Conservation (phyloP, 2,888 invertebrate species). For the Masnerella sp. region DNA sequence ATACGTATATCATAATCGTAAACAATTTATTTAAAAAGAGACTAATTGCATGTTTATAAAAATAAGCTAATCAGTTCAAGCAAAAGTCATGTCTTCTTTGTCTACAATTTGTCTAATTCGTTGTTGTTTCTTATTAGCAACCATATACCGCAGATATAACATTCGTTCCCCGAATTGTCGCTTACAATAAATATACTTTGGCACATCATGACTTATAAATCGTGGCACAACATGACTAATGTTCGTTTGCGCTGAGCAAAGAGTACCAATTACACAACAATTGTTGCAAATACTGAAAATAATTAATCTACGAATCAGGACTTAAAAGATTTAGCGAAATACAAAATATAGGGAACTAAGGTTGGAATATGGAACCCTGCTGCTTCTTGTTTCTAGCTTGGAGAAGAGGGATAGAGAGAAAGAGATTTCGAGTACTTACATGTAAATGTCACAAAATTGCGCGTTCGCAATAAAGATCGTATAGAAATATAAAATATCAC, state of each 20-base stretch:
- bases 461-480: constrained; percentile 64
- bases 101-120: too few species aligned
- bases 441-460: constrained; percentile 63
- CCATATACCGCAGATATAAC: too few species aligned
- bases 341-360: background rate
- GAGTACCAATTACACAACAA: background rate
- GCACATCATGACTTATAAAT: constrained; percentile 50
- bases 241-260: constrained; percentile 24
- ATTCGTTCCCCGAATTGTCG: background rate
- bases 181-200: constrained; percentile 36
- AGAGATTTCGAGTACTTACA: constrained; percentile 50
- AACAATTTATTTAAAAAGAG: too few species aligned
- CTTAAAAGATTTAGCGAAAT: background rate
- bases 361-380: background rate
- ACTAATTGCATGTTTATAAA: too few species aligned
- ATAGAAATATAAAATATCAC: constrained; percentile 71
- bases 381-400: constrained; percentile 3
- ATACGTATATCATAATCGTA: too few species aligned
- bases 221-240: constrained; percentile 54
- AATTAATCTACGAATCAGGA: background rate
- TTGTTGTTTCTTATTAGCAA: too few species aligned
- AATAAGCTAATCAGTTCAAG: too few species aligned
- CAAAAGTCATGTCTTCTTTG: too few species aligned
- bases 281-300: too few species aligned
- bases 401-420: constrained; percentile 12